Conservation (phyloP, 2,797 vertebrate species). For the Hypotaenidia okinawae region DNA sequence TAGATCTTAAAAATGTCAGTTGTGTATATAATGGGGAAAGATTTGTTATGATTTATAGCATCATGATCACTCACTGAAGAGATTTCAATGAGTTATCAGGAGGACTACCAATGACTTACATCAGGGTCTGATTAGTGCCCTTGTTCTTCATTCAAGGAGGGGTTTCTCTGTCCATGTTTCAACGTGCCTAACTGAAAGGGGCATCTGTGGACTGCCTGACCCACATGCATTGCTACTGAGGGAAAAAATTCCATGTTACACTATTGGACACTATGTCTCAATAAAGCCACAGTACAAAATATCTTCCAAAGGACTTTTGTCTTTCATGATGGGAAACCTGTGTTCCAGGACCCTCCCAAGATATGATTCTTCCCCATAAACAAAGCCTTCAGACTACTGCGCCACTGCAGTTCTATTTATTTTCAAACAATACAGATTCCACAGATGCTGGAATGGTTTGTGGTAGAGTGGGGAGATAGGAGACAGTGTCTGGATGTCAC, state of each 20-base stretch:
- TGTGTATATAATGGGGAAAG: not conserved
- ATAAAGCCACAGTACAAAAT: not conserved
- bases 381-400: not conserved
- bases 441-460: not conserved
- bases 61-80: not conserved
- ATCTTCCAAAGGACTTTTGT: not conserved
- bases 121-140: not conserved
- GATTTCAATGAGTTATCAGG: not conserved
- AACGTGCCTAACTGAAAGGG: not conserved
- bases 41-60: not conserved
- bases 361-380: not conserved
- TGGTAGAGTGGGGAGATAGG: not conserved
- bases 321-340: not conserved
- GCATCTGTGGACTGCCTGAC: not conserved
- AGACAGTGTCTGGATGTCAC: not conserved
- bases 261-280: not conserved
- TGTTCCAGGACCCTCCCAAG: not conserved
- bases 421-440: not conserved
- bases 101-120: not conserved
- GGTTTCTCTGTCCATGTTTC: not conserved
- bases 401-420: not conserved
- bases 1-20: not conserved
- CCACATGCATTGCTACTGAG: fast-evolving
- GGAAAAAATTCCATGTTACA: not conserved
- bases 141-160: not conserved